A percentile compares a stretch with the other conserved stretches of the same genome.
phyloP scores from a whole-genome alignment of 2,113 vertebrate species.

The Eurypyga helias region DNA sequence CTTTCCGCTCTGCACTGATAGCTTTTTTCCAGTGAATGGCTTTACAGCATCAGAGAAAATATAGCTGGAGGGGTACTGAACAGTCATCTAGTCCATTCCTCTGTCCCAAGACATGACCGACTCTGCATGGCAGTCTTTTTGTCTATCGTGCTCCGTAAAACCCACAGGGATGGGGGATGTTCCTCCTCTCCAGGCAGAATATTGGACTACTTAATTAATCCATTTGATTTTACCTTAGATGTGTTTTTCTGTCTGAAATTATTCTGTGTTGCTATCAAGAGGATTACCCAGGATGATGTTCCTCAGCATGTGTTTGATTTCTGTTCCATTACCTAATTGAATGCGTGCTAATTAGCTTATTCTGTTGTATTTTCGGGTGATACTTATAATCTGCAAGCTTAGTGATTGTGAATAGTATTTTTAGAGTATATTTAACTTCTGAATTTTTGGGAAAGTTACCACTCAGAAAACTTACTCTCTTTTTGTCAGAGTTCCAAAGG shows the following conservation, averaged over 20 bases:
- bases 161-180: neutral
- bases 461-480: neutral
- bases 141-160: neutral
- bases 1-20: neutral
- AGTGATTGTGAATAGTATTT: neutral
- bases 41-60: neutral
- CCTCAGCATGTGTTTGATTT: constrained; percentile 8
- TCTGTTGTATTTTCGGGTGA: neutral
- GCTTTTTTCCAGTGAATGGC: constrained; percentile 7
- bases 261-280: neutral
- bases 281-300: neutral
- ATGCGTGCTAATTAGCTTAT: neutral
- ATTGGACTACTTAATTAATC: neutral
- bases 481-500: neutral
- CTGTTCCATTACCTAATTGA: neutral
- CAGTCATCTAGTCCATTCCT: neutral
- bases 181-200: neutral
- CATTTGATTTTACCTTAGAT: neutral
- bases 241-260: constrained; percentile 9
- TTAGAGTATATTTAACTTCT: neutral
- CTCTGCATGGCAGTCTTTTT: neutral
- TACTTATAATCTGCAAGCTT: neutral
- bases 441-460: neutral
- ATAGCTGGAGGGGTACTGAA: neutral
- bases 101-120: neutral